These are phyloP conservation scores for Mnemiopsis leidyi DNA, from an alignment of 37 sponge, comb jelly and placozoan species.

Conservation along the genomic window DNA sequence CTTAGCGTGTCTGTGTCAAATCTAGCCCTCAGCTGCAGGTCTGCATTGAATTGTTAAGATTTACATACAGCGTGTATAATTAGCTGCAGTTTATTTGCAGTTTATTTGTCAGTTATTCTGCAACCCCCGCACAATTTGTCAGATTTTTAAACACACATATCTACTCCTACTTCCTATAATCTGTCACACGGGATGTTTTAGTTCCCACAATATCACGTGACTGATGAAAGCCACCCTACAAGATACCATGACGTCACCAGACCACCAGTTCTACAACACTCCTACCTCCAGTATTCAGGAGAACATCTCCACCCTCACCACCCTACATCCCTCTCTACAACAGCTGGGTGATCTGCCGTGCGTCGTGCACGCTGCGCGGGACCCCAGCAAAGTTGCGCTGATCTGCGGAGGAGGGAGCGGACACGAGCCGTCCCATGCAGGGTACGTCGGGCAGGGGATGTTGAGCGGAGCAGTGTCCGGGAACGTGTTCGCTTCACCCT, in stretches of 20 bases:
- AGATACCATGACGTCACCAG: neutral
- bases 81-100: too few species aligned
- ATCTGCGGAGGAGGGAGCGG: conserved; percentile 97
- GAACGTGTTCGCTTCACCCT: conserved; percentile 91
- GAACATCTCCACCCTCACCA: conserved; percentile 76
- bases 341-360: conserved; percentile 78
- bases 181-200: too few species aligned
- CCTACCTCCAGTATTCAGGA: conserved; percentile 76
- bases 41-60: too few species aligned
- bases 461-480: conserved; percentile 92
- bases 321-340: conserved; percentile 71
- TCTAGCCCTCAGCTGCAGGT: too few species aligned
- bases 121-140: too few species aligned
- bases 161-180: too few species aligned
- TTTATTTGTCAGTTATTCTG: too few species aligned
- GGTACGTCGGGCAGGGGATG: conserved; percentile 91
- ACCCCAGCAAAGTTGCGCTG: conserved; percentile 75
- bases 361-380: conserved; percentile 74
- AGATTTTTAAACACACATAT: too few species aligned
- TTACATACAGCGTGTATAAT: too few species aligned
- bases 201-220: too few species aligned
- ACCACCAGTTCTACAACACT: conserved; percentile 69
- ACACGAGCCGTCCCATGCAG: conserved; percentile 93
- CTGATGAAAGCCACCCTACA: too few species aligned
- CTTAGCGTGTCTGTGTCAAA: too few species aligned